phyloP scores from a whole-genome alignment of 2,797 vertebrate genomes.

The Melanotaenia nigrans region DNA sequence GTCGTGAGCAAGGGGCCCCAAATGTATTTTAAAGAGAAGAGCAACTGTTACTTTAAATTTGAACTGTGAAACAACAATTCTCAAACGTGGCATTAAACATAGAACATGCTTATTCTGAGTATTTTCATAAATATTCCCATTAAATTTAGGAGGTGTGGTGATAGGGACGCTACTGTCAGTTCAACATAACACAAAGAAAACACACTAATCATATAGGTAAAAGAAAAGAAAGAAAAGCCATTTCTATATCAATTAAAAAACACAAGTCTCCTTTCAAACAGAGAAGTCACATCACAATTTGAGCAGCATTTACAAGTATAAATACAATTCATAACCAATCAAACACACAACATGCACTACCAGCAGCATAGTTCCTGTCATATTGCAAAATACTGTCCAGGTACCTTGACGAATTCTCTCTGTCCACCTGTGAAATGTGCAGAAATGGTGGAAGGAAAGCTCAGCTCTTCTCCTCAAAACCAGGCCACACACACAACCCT shows the following conservation, averaged over 20 bases:
- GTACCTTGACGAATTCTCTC: constrained; percentile 65
- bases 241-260: constrained; percentile 40
- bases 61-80: constrained; percentile 63
- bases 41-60: constrained; percentile 71
- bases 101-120: constrained; percentile 30
- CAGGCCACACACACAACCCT: constrained; percentile 30
- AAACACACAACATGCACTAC: constrained; percentile 51
- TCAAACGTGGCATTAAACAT: constrained; percentile 43
- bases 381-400: constrained; percentile 64
- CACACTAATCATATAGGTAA: constrained; percentile 3
- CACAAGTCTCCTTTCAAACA: constrained; percentile 39
- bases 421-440: constrained; percentile 35
- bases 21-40: constrained; percentile 67
- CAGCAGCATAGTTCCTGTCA: constrained; percentile 61
- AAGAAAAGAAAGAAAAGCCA: constrained; percentile 17
- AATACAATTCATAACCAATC: constrained; percentile 70
- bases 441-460: constrained; percentile 60
- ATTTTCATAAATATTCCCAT: constrained; percentile 55
- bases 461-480: constrained; percentile 66
- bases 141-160: constrained; percentile 31
- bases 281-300: constrained; percentile 57
- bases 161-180: constrained; percentile 41
- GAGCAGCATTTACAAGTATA: constrained; percentile 82
- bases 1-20: constrained; percentile 29
- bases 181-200: constrained; percentile 26